Base-by-base conservation (phyloP, 2,797 vertebrate genomes). In the Balearica regulorum region DNA sequence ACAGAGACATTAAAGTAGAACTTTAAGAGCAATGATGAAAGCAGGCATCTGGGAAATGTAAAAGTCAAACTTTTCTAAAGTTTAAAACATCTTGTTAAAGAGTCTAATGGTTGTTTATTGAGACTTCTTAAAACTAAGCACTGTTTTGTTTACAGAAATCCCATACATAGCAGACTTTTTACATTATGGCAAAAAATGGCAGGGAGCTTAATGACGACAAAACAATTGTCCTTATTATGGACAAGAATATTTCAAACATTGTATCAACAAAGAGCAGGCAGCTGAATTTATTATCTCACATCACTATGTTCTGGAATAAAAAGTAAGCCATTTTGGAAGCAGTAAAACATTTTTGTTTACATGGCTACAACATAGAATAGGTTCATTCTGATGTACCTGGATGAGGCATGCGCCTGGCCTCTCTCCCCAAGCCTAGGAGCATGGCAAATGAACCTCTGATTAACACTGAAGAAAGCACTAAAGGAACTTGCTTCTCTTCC, bases 141-240 rank as follows among this genome's bases (percentile, higher is more conserved):
- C 89, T 94, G 95, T 96, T 98, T 97, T 97, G 94, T 97, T 97
- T 96, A 97, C 91, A 97, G 95, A 97, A 97, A 97, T 97, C 96
- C 96, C 96, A 97, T 92, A 92, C 90, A 91, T 77, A 77, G 73
- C 39, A 83, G 77, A 81, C 54, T 89, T 91, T 60, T 78, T 88
- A 79, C 65, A 90, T 83, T 95, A 62, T 43, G 60, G 95, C 94
- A 88, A 97, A 97, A 97, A 96, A 89, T 44, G 54, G 92, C 94
- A 94, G 93, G 80, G 77, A 95, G 86, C 55, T 97, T 95, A 96
- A 95, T 61, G 83, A 96, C 98, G 96, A 96, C 93, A 97, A 97
- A 97, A 95, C 57, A 93, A 95, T 96, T 75, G 37, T 88, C 82
- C 90, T 95, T 96, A 95, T 87, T 90, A 94, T 41, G 76, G 94